Evolutionary conservation across 2,888 invertebrate genomes (phyloP), one percentile per base, ranked within the genome.

Genomic region (Caenorhabditis uteleia): DNA sequence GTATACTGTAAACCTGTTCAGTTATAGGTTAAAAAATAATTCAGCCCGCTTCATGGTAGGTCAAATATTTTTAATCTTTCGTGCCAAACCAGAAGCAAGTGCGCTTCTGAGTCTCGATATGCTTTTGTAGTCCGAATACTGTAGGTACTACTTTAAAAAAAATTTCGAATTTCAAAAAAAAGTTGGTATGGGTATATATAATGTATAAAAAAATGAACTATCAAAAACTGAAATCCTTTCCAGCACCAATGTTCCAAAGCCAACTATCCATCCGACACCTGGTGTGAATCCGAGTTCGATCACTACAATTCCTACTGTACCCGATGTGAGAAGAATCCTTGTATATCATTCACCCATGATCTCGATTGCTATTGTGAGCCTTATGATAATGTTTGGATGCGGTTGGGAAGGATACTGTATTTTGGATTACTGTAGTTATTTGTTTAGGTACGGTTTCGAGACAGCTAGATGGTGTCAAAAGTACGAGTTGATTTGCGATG

Each of bases 381-480:
- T 2, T 59, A 59, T 33, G 47, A 58, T 33, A 57, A 49, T 25
- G 29, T 58, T 3, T 66, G 60, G 59, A 25, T 40, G 20, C 33
- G 61, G 5, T n/a, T n/a, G n/a, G n/a, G n/a, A n/a, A n/a, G n/a
- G n/a, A n/a, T n/a, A n/a, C n/a, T n/a, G n/a, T n/a, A 39, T 16
- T 39, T 39, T 39, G 16, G 12, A 20, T 51, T 62, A n/a, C 33
- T 26, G 62, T 61, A 57, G n/a, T n/a, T n/a, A n/a, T n/a, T n/a
- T n/a, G n/a, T n/a, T n/a, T n/a, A n/a, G n/a, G n/a, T 56, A 47
- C 56, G 75, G 75, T 2, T 68, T 56, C 31, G 61, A 70, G 29
- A 77, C 77, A 7, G 77, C 77, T 3, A 50, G 69, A n/a, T 77
- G 77, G 77, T 77, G 77, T 57, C 77, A 77, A 34, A 60, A 70